These are phyloP conservation scores for Pseudochirops corinnae DNA, from an alignment of 2,797 vertebrate genomes.

Conservation along the genomic window DNA sequence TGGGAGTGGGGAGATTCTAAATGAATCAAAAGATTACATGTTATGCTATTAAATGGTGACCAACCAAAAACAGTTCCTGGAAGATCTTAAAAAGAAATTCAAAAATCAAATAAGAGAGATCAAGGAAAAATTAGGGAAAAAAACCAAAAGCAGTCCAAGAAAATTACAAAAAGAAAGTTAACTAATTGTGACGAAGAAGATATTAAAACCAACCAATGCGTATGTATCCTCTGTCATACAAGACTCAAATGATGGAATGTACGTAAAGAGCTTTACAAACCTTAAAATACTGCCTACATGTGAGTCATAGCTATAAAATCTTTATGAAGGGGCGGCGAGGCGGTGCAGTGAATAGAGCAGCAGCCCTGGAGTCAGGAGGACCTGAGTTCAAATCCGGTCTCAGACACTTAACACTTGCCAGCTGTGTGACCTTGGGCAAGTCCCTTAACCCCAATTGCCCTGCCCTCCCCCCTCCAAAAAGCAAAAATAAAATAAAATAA, in stretches of 20 bases:
- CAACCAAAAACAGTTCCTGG: neutral
- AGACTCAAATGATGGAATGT: neutral
- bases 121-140: neutral
- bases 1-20: neutral
- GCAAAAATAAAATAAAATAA: too few relatives aligned
- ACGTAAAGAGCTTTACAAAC: neutral
- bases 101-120: neutral
- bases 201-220: neutral
- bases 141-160: neutral
- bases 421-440: too few relatives aligned
- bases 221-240: neutral
- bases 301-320: neutral
- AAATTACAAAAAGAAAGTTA: neutral
- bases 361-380: too few relatives aligned
- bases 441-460: too few relatives aligned
- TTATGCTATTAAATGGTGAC: neutral
- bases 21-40: neutral
- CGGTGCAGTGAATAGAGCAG: too few relatives aligned
- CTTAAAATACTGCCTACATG: neutral
- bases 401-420: too few relatives aligned
- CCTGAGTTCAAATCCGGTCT: too few relatives aligned
- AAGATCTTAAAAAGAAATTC: neutral
- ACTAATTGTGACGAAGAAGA: neutral
- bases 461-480: too few relatives aligned
- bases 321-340: neutral